These are phyloP conservation scores for Fragum fragum DNA, from an alignment of 2,888 invertebrate species.

Conservation along the genomic window DNA sequence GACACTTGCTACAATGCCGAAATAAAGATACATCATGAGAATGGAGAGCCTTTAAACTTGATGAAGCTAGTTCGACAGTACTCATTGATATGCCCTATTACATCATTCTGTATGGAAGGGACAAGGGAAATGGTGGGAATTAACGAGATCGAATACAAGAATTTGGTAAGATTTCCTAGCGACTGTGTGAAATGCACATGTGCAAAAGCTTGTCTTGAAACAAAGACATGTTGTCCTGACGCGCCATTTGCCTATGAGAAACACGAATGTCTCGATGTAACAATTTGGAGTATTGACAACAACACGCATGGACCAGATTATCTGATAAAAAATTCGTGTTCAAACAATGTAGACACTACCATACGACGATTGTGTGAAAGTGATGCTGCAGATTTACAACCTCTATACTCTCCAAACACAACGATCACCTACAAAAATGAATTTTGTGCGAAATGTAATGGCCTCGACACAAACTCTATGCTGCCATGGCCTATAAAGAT, in stretches of 20 bases:
- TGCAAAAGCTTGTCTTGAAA: neutral
- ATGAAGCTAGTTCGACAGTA: neutral
- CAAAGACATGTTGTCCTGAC: conserved; percentile 8
- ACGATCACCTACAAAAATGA: neutral
- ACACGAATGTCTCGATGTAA: conserved; percentile 2
- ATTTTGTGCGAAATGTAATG: conserved; percentile 6
- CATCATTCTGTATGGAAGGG: neutral
- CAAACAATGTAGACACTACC: neutral
- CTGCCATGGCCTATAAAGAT: neutral
- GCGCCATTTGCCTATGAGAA: neutral
- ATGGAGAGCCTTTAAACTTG: neutral
- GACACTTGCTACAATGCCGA: neutral
- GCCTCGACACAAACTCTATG: neutral
- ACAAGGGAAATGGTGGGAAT: neutral
- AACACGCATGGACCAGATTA: neutral
- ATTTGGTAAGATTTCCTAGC: neutral
- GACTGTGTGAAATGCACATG: conserved; percentile 1
- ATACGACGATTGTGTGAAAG: neutral
- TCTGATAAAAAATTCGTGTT: neutral
- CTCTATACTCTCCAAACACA: neutral
- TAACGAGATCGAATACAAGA: neutral
- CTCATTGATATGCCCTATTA: conserved; percentile 5
- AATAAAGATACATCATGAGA: neutral
- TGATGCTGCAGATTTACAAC: neutral
- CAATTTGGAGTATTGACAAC: neutral